A percentile compares a stretch with the other conserved stretches of the same genome.
These are phyloP conservation scores for Phasianus colchicus DNA, from an alignment of 2,113 vertebrate species.

Conservation along the genomic window DNA sequence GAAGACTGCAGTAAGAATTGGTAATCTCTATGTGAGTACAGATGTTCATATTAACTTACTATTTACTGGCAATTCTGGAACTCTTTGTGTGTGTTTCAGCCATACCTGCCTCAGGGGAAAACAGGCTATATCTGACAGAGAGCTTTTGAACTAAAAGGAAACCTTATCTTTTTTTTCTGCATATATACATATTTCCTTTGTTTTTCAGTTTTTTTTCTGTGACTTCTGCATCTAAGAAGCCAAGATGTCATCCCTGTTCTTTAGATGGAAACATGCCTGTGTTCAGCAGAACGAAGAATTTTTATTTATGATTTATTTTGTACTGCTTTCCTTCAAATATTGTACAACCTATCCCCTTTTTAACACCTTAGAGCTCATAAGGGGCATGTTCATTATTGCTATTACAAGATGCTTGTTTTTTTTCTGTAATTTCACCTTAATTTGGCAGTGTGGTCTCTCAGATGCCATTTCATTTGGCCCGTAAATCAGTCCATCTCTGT, in stretches of 20 bases:
- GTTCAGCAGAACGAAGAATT: not conserved
- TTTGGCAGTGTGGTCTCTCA: not conserved
- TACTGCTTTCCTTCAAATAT: not conserved
- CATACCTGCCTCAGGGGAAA: not conserved
- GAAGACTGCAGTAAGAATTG: not conserved
- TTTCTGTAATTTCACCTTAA: conserved; percentile 21
- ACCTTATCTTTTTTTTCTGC: not conserved
- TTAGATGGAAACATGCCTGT: not conserved
- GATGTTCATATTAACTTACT: not conserved
- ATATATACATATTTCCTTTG: not conserved
- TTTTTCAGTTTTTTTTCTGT: not conserved
- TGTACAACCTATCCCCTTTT: not conserved
- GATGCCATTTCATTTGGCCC: conserved; percentile 27
- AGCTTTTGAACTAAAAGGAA: not conserved
- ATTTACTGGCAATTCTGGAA: not conserved
- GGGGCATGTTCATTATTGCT: not conserved
- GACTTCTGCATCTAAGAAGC: not conserved
- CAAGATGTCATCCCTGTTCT: not conserved
- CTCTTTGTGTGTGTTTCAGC: not conserved
- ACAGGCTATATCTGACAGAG: not conserved
- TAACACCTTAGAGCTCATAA: not conserved
- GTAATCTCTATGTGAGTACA: not conserved
- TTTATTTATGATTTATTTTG: conserved; percentile 11
- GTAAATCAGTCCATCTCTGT: not conserved
- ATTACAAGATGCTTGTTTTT: not conserved